phyloP scores from a whole-genome alignment of 1,140 invertebrate genomes.

The Temnothorax longispinosus region DNA sequence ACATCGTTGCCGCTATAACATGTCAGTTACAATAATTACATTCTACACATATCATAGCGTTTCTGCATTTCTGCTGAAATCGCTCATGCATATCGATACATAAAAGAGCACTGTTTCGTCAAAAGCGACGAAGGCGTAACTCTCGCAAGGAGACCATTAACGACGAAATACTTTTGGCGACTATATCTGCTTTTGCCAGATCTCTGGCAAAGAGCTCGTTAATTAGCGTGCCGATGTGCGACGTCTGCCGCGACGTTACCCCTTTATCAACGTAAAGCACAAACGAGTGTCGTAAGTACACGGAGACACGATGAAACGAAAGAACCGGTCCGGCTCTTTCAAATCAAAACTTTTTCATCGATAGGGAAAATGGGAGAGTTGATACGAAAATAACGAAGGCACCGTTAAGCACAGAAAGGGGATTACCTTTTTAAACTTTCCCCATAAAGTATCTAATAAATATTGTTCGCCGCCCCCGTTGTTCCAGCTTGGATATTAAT shows the following conservation, averaged over 20 bases:
- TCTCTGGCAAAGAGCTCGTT: slow-evolving; percentile 25
- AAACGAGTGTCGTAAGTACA: slow-evolving; percentile 17
- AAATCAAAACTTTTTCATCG: neutral
- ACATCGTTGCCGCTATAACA: slow-evolving; percentile 5
- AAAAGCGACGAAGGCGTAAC: neutral
- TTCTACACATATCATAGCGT: neutral
- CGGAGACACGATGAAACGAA: neutral
- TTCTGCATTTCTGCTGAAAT: neutral
- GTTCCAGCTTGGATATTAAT: slow-evolving; percentile 80
- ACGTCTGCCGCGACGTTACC: slow-evolving; percentile 1
- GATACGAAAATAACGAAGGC: slow-evolving; percentile 42
- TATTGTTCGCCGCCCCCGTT: slow-evolving; percentile 78
- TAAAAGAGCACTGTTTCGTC: slow-evolving; percentile 7
- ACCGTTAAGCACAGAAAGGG: slow-evolving; percentile 19
- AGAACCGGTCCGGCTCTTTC: neutral
- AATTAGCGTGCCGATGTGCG: slow-evolving; percentile 27
- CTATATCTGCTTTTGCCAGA: slow-evolving; percentile 14
- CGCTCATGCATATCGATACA: slow-evolving; percentile 23
- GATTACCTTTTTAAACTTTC: slow-evolving; percentile 83
- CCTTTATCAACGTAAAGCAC: neutral
- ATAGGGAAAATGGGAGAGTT: neutral
- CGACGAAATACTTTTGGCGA: slow-evolving; percentile 43
- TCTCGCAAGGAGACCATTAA: slow-evolving; percentile 14
- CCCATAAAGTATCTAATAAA: slow-evolving; percentile 83
- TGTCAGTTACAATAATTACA: slow-evolving; percentile 38